Evolutionary conservation across 2,113 vertebrate genomes (phyloP).

Genomic region (pig (Sus scrofa)): T2T-Sscrofa CM000824.6:175834001-175834500

Average conservation of each 20-base stretch:
- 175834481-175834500: not conserved
- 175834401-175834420: not conserved
- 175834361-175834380: slow-evolving; percentile 4
- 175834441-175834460: not conserved
- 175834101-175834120: not conserved
- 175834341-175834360: not conserved
- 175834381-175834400: not conserved
- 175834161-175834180: not conserved
- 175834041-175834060: not conserved
- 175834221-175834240: not conserved
- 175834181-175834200: not conserved
- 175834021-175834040: not conserved
- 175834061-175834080: not conserved
- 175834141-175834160: not conserved
- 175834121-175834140: not conserved
- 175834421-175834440: not conserved
- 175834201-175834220: not conserved
- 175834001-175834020: not conserved
- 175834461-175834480: not conserved
- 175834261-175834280: not conserved
- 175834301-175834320: not conserved
- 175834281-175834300: not conserved
- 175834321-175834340: not conserved
- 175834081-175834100: not conserved
- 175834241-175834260: not conserved